Conservation (phyloP, 2,797 vertebrate species). For the Pipistrellus pipistrellus region DNA sequence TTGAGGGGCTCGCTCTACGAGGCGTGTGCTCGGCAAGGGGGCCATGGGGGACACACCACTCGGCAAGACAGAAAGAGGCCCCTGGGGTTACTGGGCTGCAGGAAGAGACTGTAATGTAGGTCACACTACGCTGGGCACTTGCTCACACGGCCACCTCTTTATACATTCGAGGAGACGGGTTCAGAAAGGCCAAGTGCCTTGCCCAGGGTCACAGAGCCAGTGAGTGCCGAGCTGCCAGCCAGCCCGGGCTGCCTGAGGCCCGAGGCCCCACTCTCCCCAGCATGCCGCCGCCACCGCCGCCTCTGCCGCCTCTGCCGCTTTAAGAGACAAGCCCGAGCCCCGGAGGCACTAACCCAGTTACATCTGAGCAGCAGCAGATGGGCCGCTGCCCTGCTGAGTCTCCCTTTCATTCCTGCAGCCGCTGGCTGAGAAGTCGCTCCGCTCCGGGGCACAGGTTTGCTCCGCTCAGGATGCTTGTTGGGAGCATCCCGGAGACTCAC, state of each 20-base stretch:
- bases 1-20: background rate
- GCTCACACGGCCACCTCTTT: background rate
- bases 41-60: background rate
- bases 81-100: background rate
- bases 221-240: background rate
- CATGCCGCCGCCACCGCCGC: fast-evolving
- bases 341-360: slow-evolving; percentile 39
- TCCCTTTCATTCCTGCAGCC: slow-evolving; percentile 6
- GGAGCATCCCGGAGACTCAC: fast-evolving
- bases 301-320: background rate
- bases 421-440: background rate
- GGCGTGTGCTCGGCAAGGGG: background rate
- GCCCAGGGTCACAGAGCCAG: background rate
- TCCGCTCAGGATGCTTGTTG: background rate
- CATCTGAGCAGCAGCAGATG: background rate
- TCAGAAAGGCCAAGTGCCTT: background rate
- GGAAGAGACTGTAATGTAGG: background rate
- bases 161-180: background rate
- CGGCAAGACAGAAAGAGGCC: background rate
- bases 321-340: background rate
- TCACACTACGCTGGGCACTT: fast-evolving
- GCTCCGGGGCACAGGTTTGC: background rate
- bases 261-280: background rate
- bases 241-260: background rate
- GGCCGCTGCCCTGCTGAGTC: background rate